Evolutionary conservation across 2,797 vertebrate genomes (phyloP).

Genomic region (Natrix natrix): DNA sequence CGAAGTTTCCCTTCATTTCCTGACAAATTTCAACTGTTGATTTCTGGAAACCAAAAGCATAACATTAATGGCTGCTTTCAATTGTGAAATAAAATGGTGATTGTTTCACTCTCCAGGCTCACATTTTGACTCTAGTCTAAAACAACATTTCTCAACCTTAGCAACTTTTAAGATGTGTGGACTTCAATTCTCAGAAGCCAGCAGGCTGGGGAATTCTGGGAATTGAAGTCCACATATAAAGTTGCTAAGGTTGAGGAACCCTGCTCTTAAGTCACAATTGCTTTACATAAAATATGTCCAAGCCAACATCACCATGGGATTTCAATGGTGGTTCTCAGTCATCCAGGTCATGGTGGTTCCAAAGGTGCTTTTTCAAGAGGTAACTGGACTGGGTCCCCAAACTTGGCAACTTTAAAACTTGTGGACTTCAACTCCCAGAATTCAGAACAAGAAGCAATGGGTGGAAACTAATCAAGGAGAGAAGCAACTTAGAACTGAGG

Average conservation of each 20-base stretch:
- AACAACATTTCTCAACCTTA: neutral
- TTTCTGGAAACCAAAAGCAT: neutral
- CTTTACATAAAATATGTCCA: too few relatives aligned
- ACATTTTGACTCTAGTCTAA: neutral
- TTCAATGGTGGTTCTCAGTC: too few relatives aligned
- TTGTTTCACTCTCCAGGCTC: neutral
- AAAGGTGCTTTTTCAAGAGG: too few relatives aligned
- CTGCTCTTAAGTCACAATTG: neutral
- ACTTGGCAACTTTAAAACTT: too few relatives aligned
- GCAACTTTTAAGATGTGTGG: neutral
- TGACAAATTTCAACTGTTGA: neutral
- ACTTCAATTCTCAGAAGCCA: neutral
- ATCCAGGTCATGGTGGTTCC: too few relatives aligned
- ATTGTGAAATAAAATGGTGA: too few relatives aligned
- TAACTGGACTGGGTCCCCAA: too few relatives aligned
- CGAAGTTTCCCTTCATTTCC: neutral
- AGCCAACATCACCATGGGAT: neutral
- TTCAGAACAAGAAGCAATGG: too few relatives aligned
- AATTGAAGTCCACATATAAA: neutral
- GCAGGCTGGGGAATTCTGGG: neutral
- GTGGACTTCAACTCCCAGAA: too few relatives aligned
- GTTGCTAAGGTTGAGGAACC: neutral
- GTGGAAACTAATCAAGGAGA: too few relatives aligned
- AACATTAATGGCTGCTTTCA: neutral
- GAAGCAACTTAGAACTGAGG: too few relatives aligned